phyloP scores from a whole-genome alignment of 2,797 vertebrate genomes.

The Gambelia wislizenii region DNA sequence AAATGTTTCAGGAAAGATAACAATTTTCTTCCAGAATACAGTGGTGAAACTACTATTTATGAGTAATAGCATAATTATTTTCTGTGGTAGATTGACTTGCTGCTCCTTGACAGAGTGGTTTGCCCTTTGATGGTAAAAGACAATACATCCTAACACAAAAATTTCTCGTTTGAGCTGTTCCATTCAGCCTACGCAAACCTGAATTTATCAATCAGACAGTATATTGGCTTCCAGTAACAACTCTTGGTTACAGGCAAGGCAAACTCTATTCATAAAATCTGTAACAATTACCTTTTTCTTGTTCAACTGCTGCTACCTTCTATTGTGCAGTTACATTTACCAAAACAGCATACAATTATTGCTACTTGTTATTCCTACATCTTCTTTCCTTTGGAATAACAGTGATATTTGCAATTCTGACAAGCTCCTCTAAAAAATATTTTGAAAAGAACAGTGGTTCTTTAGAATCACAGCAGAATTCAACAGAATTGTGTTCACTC shows the following conservation, averaged over 20 bases:
- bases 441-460: neutral
- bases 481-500: neutral
- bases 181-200: neutral
- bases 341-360: too few relatives aligned
- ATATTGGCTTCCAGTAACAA: neutral
- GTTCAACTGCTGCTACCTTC: neutral
- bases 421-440: neutral
- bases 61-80: neutral
- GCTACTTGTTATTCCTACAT: neutral
- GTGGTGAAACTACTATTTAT: neutral
- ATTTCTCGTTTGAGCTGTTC: neutral
- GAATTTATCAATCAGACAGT: neutral
- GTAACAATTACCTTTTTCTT: neutral
- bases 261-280: neutral
- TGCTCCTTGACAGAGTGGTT: conserved; percentile 15
- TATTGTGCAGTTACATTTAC: too few relatives aligned
- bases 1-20: conserved; percentile 49
- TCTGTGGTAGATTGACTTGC: conserved; percentile 31
- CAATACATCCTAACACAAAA: conserved; percentile 15
- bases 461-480: neutral
- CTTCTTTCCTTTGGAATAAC: neutral
- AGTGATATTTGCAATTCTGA: neutral
- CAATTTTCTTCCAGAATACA: conserved; percentile 32
- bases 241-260: neutral
- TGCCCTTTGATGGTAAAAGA: conserved; percentile 31